A percentile compares a stretch with the other conserved stretches of the same genome.
Evolutionary conservation across 2,888 invertebrate genomes (phyloP).

Genomic region (Parnassius apollo): DNA sequence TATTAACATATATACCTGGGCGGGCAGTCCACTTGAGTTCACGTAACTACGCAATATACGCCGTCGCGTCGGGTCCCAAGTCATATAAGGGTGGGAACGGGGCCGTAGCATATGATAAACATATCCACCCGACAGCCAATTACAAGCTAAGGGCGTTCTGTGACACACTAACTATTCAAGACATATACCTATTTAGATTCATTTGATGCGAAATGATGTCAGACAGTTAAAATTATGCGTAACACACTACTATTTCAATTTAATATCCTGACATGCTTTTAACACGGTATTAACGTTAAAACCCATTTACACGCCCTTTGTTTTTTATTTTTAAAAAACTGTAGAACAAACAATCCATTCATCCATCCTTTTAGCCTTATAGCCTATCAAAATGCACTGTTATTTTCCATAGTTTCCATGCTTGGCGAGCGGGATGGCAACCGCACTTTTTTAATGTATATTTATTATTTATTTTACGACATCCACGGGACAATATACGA

Average conservation of each 20-base stretch:
- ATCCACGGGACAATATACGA: too few relatives aligned
- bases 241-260: background rate
- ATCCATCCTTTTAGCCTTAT: too few relatives aligned
- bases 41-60: conserved; percentile 12
- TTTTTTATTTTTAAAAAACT: too few relatives aligned
- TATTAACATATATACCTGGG: conserved; percentile 14
- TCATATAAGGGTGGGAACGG: conserved; percentile 38
- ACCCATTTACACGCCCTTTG: too few relatives aligned
- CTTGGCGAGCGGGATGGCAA: too few relatives aligned
- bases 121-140: conserved; percentile 34
- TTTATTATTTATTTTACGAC: too few relatives aligned
- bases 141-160: conserved; percentile 29
- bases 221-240: background rate
- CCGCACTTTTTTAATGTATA: too few relatives aligned
- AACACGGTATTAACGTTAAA: background rate
- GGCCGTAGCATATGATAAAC: conserved; percentile 44
- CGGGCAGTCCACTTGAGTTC: conserved; percentile 6
- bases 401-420: too few relatives aligned
- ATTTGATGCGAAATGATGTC: background rate
- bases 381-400: too few relatives aligned
- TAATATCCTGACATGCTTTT: background rate
- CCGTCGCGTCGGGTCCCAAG: conserved; percentile 20
- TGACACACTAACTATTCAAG: conserved; percentile 17
- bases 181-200: conserved; percentile 15
- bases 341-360: too few relatives aligned